phyloP scores from a whole-genome alignment of 2,888 invertebrate genomes.

The Drosophila emarginata region DNA sequence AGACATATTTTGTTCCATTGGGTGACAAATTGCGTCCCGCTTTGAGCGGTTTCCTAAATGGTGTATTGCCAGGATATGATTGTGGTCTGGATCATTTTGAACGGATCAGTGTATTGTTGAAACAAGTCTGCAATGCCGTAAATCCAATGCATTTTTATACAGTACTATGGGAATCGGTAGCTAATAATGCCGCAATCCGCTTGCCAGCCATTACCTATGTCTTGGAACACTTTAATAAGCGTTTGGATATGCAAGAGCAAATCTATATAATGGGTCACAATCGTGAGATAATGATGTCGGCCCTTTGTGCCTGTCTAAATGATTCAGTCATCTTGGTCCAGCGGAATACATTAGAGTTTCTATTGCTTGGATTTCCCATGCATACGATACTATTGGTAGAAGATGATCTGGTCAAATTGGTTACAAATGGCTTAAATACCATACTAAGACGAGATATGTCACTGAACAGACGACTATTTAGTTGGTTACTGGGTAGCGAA shows the following conservation, averaged over 20 bases:
- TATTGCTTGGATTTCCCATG: slow-evolving; percentile 92
- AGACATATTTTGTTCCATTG: slow-evolving; percentile 93
- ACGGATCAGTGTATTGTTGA: slow-evolving; percentile 84
- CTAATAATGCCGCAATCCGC: slow-evolving; percentile 90
- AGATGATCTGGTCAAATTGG: slow-evolving; percentile 88
- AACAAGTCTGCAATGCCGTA: slow-evolving; percentile 87
- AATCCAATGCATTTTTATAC: slow-evolving; percentile 91
- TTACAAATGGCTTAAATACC: slow-evolving; percentile 88
- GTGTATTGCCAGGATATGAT: slow-evolving; percentile 93
- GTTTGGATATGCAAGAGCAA: slow-evolving; percentile 91
- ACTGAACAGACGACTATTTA: slow-evolving; percentile 91
- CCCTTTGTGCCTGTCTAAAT: slow-evolving; percentile 90
- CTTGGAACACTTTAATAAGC: slow-evolving; percentile 90
- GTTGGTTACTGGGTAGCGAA: slow-evolving; percentile 91
- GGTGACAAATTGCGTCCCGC: slow-evolving; percentile 88
- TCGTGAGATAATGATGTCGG: slow-evolving; percentile 91
- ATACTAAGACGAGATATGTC: slow-evolving; percentile 94
- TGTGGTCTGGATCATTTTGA: slow-evolving; percentile 93
- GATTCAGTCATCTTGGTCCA: slow-evolving; percentile 92
- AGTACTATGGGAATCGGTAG: slow-evolving; percentile 93
- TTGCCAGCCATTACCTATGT: slow-evolving; percentile 92
- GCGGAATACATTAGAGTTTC: slow-evolving; percentile 91
- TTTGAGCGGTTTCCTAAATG: slow-evolving; percentile 92
- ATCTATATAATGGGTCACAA: slow-evolving; percentile 92
- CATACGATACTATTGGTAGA: slow-evolving; percentile 88